Percentiles rank a stretch among this genome's conserved stretches.
Evolutionary conservation across 2,797 vertebrate species (phyloP).

Genomic region (Lithobates pipiens): DNA sequence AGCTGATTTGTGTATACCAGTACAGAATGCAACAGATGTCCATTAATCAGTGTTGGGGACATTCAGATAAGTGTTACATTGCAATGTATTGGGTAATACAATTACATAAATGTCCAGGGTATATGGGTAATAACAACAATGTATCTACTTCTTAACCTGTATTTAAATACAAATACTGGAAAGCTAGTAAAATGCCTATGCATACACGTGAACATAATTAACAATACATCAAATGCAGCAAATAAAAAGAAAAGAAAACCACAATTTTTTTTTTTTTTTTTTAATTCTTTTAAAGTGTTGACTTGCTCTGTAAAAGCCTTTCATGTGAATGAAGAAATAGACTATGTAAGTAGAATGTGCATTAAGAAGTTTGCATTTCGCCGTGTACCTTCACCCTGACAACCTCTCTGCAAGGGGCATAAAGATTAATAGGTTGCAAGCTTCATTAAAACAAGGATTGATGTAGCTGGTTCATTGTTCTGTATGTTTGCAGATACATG

Average conservation of each 20-base stretch:
- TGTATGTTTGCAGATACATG: too few relatives aligned
- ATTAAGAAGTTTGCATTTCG: background rate
- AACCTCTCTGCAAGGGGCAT: background rate
- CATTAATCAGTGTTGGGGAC: background rate
- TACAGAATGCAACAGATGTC: background rate
- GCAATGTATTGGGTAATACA: too few relatives aligned
- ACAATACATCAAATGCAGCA: background rate
- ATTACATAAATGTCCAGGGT: too few relatives aligned
- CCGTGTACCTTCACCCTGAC: background rate
- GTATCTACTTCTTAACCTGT: background rate
- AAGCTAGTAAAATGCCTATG: background rate
- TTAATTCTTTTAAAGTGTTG: background rate
- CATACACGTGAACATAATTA: background rate
- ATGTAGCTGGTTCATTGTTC: background rate
- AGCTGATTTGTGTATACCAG: background rate
- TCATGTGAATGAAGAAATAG: background rate
- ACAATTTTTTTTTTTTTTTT: too few relatives aligned
- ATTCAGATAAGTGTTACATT: background rate
- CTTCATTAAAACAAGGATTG: background rate
- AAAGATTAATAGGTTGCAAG: background rate
- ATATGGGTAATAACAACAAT: background rate
- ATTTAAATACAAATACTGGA: background rate
- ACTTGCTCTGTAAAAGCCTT: background rate
- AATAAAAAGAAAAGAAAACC: too few relatives aligned
- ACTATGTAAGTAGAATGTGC: background rate